Evolutionary conservation across 92 coral and sea anemone species (phyloP).

Genomic region (Ricordea florida): DNA sequence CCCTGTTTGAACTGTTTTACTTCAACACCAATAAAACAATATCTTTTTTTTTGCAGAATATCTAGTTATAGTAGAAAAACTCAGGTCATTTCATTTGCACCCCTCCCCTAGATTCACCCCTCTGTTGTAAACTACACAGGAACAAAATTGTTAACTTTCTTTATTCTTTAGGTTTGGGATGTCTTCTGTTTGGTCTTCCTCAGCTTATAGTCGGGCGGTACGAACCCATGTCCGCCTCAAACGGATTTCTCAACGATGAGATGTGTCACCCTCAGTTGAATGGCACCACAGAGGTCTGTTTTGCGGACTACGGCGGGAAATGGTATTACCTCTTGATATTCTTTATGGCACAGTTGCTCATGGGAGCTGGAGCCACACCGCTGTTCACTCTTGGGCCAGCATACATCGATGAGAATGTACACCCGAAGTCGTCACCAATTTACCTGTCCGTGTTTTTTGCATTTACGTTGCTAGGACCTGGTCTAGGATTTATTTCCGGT

Average conservation of each 20-base stretch:
- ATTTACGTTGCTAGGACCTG: slow-evolving; percentile 70
- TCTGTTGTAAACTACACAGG: too few relatives aligned
- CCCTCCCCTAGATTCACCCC: too few relatives aligned
- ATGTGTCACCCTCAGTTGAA: slow-evolving; percentile 38
- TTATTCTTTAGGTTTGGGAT: slow-evolving; percentile 63
- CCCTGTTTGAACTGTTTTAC: too few relatives aligned
- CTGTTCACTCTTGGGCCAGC: slow-evolving; percentile 83
- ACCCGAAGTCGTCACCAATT: slow-evolving; percentile 83
- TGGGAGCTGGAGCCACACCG: slow-evolving; percentile 87
- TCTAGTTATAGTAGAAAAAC: too few relatives aligned
- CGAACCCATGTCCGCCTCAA: slow-evolving; percentile 40
- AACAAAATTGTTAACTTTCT: too few relatives aligned
- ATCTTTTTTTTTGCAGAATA: too few relatives aligned
- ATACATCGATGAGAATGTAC: slow-evolving; percentile 88
- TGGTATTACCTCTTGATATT: slow-evolving; percentile 79
- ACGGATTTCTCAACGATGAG: slow-evolving; percentile 18
- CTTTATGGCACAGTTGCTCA: slow-evolving; percentile 64
- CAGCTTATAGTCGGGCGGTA: slow-evolving; percentile 75
- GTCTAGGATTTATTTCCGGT: slow-evolving; percentile 81
- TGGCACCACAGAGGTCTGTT: slow-evolving; percentile 47
- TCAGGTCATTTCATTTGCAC: too few relatives aligned
- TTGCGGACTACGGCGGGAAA: slow-evolving; percentile 34
- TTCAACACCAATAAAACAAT: too few relatives aligned
- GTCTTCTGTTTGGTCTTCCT: slow-evolving; percentile 69
- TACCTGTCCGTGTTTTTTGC: slow-evolving; percentile 72